Evolutionary conservation across 2,113 vertebrate species (phyloP).

Genomic region (Urocynchramus pylzowi): DNA sequence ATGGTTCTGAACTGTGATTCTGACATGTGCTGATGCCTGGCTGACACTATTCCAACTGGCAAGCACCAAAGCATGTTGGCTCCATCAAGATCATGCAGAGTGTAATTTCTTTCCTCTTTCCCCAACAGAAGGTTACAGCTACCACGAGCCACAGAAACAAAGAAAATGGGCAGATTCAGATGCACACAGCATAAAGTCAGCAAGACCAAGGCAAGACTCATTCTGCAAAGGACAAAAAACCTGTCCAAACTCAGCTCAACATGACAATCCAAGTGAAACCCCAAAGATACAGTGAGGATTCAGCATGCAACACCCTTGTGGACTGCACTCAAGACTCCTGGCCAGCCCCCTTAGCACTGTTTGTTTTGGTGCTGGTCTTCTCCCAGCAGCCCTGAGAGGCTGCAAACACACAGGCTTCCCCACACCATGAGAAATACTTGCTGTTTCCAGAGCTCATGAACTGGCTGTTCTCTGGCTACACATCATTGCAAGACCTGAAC

Average conservation of each 20-base stretch:
- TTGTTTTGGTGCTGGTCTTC: background rate
- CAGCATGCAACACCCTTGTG: background rate
- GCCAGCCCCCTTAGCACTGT: fast-evolving
- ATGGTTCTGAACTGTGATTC: background rate
- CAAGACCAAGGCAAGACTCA: background rate
- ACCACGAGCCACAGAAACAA: background rate
- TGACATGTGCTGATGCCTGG: background rate
- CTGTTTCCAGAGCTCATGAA: background rate
- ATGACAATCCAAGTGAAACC: background rate
- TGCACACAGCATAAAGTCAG: background rate
- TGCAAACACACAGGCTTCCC: background rate
- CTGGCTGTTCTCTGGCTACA: background rate
- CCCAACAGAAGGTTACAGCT: background rate
- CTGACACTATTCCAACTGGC: background rate
- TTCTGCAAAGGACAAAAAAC: background rate
- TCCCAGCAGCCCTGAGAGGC: background rate
- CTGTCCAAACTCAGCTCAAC: background rate
- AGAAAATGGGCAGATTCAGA: background rate
- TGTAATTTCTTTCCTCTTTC: background rate
- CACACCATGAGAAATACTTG: fast-evolving
- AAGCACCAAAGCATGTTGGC: background rate
- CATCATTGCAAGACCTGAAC: background rate
- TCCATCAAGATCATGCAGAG: background rate
- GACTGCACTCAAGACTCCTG: background rate
- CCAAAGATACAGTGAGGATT: background rate